Evolutionary conservation across 2,888 invertebrate genomes (phyloP), one percentile per base, ranked within the genome.

Genomic region (Latrodectus elegans): DNA sequence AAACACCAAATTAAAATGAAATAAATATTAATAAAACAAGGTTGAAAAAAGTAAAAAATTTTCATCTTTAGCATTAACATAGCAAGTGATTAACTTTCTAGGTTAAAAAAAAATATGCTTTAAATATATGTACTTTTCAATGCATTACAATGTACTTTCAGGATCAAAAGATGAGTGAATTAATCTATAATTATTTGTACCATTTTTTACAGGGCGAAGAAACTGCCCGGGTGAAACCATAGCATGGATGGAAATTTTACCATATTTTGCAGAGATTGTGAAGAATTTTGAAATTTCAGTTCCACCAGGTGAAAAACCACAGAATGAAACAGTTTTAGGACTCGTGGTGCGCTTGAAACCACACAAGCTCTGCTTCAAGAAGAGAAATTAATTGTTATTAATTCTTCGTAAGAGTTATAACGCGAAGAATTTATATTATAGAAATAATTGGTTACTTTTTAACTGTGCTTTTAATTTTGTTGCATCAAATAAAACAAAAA

Each of bases 151-250:
- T 38, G 38, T 38, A 38, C 38, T 38, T 6, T 38, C 38, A 60
- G 12, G 0, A 60, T 60, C n/a, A 10, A 15, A 15, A 15, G 12
- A 15, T 4, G 14, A n/a, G n/a, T 60, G 60, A 60, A n/a, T n/a
- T 60, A 10, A 60, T 6, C 12, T 60, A 4, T 60, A 0, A 60
- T 12, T 1, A 12, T 60, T 60, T 60, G 1, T 4, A 10, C 22
- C 15, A 52, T 67, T 52, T 10, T 15, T 84, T 79, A 10, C 52
- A 89, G 89, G 89, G 4, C 76, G 79, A 53, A 71, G 89, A 38
- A 87, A 87, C 15, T 89, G 89, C 71, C 84, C 84, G 22, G 89
- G 89, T 3, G 89, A 88, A 68, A 84, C 81, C 6, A 75, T 88
- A 8, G 89, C 83, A 4, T 84, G 84, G 80, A 84, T 89, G 84